A percentile compares a stretch with the other conserved stretches of the same genome.
These are phyloP conservation scores for Cotesia vestalis DNA, from an alignment of 1,140 invertebrate species.

Conservation along the genomic window DNA sequence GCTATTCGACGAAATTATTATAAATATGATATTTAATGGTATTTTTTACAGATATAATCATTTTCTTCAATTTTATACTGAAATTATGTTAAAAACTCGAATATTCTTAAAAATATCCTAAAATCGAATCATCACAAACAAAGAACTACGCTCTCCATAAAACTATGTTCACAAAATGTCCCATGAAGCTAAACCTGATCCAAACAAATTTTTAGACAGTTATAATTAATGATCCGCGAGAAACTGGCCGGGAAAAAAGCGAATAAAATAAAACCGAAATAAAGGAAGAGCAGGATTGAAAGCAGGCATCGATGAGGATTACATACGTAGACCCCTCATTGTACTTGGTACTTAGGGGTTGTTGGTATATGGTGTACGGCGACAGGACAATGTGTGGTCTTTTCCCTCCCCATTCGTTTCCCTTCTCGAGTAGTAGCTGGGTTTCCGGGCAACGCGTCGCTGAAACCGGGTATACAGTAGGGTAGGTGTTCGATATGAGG, in stretches of 20 bases:
- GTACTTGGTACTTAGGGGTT: constrained; percentile 3
- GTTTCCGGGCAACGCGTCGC: constrained; percentile 33
- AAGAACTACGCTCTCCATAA: no score
- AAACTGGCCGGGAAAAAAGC: constrained; percentile 6
- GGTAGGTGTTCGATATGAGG: constrained; percentile 31
- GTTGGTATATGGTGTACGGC: constrained; percentile 1
- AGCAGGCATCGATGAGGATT: constrained; percentile 44
- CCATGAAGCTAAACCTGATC: not conserved
- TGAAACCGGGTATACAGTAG: constrained; percentile 29
- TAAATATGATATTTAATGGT: no score
- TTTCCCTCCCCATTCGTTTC: constrained; percentile 19
- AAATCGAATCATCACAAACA: no score
- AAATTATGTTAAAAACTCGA: no score
- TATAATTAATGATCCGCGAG: not conserved
- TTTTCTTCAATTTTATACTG: no score
- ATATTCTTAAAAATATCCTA: no score
- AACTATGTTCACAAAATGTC: no score
- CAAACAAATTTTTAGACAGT: no score
- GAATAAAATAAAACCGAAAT: not conserved
- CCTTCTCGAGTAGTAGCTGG: not conserved
- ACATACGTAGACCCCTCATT: constrained; percentile 35
- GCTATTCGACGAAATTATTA: no score
- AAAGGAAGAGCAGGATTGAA: constrained; percentile 37
- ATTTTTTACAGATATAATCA: no score
- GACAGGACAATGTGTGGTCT: constrained; percentile 25